Evolutionary conservation across 2,113 vertebrate genomes (phyloP), one percentile per base, ranked within the genome.

Genomic region (Aix galericulata): DNA sequence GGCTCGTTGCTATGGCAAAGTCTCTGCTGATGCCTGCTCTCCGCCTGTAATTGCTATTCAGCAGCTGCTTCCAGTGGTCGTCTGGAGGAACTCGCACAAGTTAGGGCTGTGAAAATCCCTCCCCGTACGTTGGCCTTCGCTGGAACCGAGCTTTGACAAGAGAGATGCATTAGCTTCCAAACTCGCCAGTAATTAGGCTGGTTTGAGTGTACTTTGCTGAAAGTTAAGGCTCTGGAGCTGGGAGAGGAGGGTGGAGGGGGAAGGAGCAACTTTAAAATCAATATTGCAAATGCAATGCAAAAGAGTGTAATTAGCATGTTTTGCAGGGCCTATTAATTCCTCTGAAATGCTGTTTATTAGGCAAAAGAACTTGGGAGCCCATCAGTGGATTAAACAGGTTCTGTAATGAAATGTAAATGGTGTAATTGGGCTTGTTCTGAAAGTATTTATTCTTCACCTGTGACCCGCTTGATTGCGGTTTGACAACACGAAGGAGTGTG

Each of bases 371-470:
- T 91, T 85, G 76, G 94, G 93, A 97, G 93, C 96, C 97, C 95
- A 93, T 97, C 97, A 91, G 94, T 94, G 96, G 94, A 92, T 96
- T 94, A 96, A 97, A 88, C 96, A 97, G 96, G 95, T 97, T 97
- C 94, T 89, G 96, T 98, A 96, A 98, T 97, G 97, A 98, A 98
- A 98, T 97, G 97, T 97, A 98, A 98, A 97, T 98, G 97, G 94
- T 94, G 97, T 98, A 97, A 97, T 98, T 97, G 97, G 97, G 96
- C 97, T 98, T 97, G 96, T 97, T 97, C 95, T 95, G 96, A 96
- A 98, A 97, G 97, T 97, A 98, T 97, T 98, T 98, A 96, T 97
- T 97, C 97, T 97, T 97, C 97, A 97, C 97, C 97, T 98, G 97
- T 88, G 97, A 97, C 97, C 97, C 7, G 83, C 88, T 95, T 97